phyloP scores from a whole-genome alignment of 2,113 vertebrate genomes.

The Gopherus flavomarginatus region DNA sequence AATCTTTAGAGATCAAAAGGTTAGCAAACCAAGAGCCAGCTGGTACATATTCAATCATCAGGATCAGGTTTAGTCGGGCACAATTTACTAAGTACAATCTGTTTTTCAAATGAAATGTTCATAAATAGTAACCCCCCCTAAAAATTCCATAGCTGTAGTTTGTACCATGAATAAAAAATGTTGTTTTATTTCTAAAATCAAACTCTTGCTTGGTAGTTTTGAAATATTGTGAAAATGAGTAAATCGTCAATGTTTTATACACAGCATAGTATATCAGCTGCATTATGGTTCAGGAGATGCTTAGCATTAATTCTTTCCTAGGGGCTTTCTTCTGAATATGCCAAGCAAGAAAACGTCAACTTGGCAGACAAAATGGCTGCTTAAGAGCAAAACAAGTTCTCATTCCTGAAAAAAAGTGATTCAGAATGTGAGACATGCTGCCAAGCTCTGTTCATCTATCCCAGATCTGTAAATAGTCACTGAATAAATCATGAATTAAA shows the following conservation, averaged over 20 bases:
- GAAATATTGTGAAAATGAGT: background rate
- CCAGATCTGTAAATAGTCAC: background rate
- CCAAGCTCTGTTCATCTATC: background rate
- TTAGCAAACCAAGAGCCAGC: background rate
- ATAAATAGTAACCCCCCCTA: background rate
- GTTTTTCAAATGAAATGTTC: accelerated
- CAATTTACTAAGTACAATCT: background rate
- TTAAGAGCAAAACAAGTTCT: background rate
- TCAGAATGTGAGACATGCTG: background rate
- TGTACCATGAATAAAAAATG: background rate
- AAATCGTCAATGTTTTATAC: background rate
- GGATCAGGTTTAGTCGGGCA: background rate
- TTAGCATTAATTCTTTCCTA: background rate
- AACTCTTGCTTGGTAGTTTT: background rate
- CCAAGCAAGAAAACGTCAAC: background rate
- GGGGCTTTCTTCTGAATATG: background rate
- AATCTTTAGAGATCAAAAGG: background rate
- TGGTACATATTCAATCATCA: background rate
- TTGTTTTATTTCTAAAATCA: background rate
- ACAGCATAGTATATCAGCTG: accelerated
- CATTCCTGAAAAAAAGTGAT: background rate
- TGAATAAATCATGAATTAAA: background rate
- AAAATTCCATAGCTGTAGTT: background rate
- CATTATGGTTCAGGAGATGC: background rate
- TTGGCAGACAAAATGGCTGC: background rate